Base-by-base conservation (phyloP, 2,888 invertebrate genomes). In the Scelioninae gen. 2 region DNA sequence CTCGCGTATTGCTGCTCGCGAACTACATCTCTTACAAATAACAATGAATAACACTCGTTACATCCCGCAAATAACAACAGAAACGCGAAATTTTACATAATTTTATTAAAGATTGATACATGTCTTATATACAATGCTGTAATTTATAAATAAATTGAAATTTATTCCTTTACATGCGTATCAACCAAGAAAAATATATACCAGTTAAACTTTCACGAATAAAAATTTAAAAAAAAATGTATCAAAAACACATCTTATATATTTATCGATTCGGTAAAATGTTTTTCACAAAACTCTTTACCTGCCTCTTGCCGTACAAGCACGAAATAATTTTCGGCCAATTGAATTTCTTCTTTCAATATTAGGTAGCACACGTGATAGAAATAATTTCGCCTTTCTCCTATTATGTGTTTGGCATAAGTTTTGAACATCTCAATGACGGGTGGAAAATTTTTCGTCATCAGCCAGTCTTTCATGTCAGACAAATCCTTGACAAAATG, bases 241-340 rank as follows among this genome's bases (percentile, higher is more conserved):
- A 11, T 4, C 33, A 35, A 33, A 33, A 50, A 50, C 16, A 1
- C 16, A n/a, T 43, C 13, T 22, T 1, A 10, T 3, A 10, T n/a
- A 13, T 11, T 37, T 11, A 16, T 31, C 25, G 4, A 16, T 10
- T 16, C 7, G 37, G 10, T 43, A 55, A 72, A 73, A 58, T 73
- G 64, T 64, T 63, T 45, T 7, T 64, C 50, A 28, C 43, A 64
- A 68, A 73, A 73, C 53, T 68, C 58, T 55, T 68, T 68, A 73
- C 73, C 73, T 73, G 73, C 64, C 31, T 67, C 55, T 31, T 68
- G 58, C 41, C 64, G 60, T 10, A 73, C 53, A 25, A 73, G 41
- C 35, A 39, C 39, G 39, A 68, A 73, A 64, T 53, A 73, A 35
- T 63, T 64, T 31, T 73, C 68, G 4, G 45, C 18, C 22, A 45